phyloP scores from a whole-genome alignment of 2,113 vertebrate genomes.

The Pyxicephalus adspersus region DNA sequence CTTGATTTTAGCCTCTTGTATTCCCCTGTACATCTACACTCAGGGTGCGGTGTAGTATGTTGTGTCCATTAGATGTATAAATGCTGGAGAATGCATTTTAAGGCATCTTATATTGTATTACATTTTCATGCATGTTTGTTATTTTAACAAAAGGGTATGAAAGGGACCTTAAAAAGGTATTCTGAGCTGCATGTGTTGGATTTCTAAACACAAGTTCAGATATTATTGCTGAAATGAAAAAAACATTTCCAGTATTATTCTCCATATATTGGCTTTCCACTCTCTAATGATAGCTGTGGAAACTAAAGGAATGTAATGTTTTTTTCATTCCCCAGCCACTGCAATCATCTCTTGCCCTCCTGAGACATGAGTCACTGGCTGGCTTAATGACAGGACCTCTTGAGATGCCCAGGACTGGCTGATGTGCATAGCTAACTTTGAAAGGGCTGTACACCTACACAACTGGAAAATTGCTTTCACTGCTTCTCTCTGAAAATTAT shows the following conservation, averaged over 20 bases:
- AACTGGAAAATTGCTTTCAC: conserved; percentile 4
- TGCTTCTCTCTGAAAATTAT: conserved; percentile 17
- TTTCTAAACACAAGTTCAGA: no score
- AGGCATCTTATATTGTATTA: no score
- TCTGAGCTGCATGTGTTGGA: no score
- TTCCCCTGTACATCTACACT: no score
- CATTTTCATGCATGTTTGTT: no score
- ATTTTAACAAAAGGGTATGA: no score
- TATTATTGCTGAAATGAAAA: no score
- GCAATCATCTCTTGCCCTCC: conserved; percentile 14
- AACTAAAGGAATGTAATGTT: neutral
- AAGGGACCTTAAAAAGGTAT: no score
- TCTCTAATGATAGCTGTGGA: neutral
- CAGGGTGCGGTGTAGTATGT: no score
- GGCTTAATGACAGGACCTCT: conserved; percentile 15
- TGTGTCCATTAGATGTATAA: no score
- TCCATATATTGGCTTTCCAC: neutral
- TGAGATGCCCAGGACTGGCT: neutral
- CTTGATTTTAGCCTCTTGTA: no score
- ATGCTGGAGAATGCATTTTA: no score
- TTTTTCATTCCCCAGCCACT: neutral
- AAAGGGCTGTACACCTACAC: conserved; percentile 14
- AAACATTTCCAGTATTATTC: neutral
- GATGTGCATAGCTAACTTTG: neutral
- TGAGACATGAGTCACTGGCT: conserved; percentile 35